Evolutionary conservation across 2,888 invertebrate species (phyloP), one percentile per base, ranked within the genome.

Genomic region (Campopleginae sp.): DNA sequence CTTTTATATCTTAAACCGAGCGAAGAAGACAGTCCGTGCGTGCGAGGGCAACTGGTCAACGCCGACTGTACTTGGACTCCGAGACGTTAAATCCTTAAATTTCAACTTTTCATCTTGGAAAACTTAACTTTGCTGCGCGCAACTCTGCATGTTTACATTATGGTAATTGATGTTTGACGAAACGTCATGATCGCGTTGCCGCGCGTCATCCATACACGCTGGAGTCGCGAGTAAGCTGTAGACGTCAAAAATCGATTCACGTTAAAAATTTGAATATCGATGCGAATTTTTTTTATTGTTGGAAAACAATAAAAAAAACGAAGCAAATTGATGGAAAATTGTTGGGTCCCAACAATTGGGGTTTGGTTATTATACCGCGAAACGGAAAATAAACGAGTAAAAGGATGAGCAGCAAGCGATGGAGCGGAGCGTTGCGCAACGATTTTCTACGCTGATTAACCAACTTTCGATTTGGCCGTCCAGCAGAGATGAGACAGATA

Each of bases 101-200:
- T 23, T 10, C 8, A 54, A 23, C 17, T 46, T 46, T 46, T 3
- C 46, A 2, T 5, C 2, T 17, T 46, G 46, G 6, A 46, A 17
- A 46, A 0, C 1, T 1, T 46, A 2, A 46, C 14, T 5, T 46
- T 46, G 0, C 17, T 17, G 46, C 4, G 2, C 14, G 17, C n/a
- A n/a, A n/a, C n/a, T n/a, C n/a, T n/a, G n/a, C n/a, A n/a, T 91
- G 90, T 92, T 92, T 91, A 89, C 88, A 77, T 88, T 87, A n/a
- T n/a, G 88, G 88, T 92, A 91, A 92, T 92, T 91, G 92, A 91
- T 92, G 91, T 92, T 92, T 82, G 85, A 85, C 82, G 80, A 82
- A 82, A 82, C 86, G 80, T 74, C 81, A 84, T 81, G 84, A 84
- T 70, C 23, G 80, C 23, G 80, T 74, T 78, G 74, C n/a, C 17